A percentile compares a stretch with the other conserved stretches of the same genome.
These are phyloP conservation scores for Polypterus bichir DNA, from an alignment of 2,113 vertebrate genomes.

Conservation along the genomic window DNA sequence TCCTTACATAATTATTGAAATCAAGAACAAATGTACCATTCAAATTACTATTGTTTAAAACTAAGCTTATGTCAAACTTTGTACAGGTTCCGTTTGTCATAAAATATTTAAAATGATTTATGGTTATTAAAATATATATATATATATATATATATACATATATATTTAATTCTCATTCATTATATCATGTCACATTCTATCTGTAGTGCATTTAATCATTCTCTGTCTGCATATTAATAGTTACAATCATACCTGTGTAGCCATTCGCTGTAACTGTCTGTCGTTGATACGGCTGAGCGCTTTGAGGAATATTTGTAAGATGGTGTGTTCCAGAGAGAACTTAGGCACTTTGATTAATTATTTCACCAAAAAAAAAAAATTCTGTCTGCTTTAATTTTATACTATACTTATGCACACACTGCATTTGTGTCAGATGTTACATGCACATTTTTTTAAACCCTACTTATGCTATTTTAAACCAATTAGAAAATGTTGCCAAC, in stretches of 20 bases:
- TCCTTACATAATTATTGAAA: too few species aligned
- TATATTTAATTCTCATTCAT: slow-evolving; percentile 63
- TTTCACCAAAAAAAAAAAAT: slow-evolving; percentile 2
- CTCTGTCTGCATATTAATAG: slow-evolving; percentile 78
- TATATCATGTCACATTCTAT: slow-evolving; percentile 78
- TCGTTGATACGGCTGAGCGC: slow-evolving; percentile 39
- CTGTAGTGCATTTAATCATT: slow-evolving; percentile 73
- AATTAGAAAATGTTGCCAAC: too few species aligned
- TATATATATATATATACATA: slow-evolving; percentile 12
- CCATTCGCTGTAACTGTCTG: slow-evolving; percentile 54
- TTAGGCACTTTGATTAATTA: slow-evolving; percentile 19
- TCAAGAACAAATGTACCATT: too few species aligned
- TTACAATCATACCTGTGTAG: slow-evolving; percentile 68
- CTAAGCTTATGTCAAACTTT: too few species aligned
- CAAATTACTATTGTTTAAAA: too few species aligned
- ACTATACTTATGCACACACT: too few species aligned
- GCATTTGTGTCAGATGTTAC: too few species aligned
- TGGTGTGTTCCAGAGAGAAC: slow-evolving; percentile 14
- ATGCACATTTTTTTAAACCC: too few species aligned
- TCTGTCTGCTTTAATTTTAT: too few species aligned
- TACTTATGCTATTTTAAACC: too few species aligned
- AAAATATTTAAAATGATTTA: slow-evolving; percentile 79
- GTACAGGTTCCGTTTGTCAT: slow-evolving; percentile 34
- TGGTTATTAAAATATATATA: slow-evolving; percentile 66
- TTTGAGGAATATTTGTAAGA: slow-evolving; percentile 35